Conservation (phyloP, 2,888 invertebrate species). For the Daptonema setosum region DNA sequence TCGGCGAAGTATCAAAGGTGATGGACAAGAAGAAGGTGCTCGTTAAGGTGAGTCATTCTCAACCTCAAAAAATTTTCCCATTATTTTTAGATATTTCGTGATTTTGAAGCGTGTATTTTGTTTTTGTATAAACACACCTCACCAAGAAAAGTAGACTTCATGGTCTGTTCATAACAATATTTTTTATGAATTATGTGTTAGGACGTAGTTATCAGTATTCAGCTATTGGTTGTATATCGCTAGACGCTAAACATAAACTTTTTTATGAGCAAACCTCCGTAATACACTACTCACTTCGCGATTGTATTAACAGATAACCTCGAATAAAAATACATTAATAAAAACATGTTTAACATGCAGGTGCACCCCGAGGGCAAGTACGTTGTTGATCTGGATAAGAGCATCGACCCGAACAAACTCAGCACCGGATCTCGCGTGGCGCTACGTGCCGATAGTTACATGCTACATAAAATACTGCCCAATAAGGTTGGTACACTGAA, state of each 20-base stretch:
- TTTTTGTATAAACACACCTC: not conserved
- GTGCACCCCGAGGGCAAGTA: slow-evolving; percentile 99
- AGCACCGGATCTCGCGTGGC: slow-evolving; percentile 94
- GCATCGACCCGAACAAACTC: slow-evolving; percentile 90
- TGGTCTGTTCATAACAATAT: too few species aligned
- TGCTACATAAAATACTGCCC: slow-evolving; percentile 88
- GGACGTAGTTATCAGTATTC: too few species aligned
- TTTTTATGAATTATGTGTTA: too few species aligned
- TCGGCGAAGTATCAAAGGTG: slow-evolving; percentile 95
- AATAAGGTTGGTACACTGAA: slow-evolving; percentile 72
- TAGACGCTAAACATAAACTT: too few species aligned
- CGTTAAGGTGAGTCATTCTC: slow-evolving; percentile 45
- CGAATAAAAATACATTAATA: too few species aligned
- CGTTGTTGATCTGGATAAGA: slow-evolving; percentile 94
- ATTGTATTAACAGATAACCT: too few species aligned
- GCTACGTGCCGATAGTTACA: slow-evolving; percentile 89
- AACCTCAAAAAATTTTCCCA: not conserved
- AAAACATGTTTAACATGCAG: too few species aligned
- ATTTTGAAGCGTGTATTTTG: too few species aligned
- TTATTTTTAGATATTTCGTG: not conserved
- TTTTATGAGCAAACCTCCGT: too few species aligned
- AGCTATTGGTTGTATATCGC: too few species aligned
- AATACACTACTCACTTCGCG: too few species aligned
- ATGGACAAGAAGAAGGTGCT: slow-evolving; percentile 99
- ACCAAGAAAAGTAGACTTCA: too few species aligned